Base-by-base conservation (phyloP, 2,888 invertebrate species). In the Corythucha ciliata region DNA sequence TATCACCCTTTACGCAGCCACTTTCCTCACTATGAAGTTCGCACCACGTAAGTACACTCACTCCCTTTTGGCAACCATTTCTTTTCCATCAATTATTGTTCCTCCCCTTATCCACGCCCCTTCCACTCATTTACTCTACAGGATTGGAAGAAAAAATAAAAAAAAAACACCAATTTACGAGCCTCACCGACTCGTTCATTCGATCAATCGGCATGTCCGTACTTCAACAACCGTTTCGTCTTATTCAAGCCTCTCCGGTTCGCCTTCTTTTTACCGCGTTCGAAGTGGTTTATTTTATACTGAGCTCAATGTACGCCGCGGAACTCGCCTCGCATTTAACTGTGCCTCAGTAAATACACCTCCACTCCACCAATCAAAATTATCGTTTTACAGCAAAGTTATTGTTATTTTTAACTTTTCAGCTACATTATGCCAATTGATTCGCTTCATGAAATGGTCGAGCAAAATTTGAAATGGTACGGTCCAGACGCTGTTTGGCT, bases 401-500 rank as follows among this genome's bases (percentile, higher is more conserved):
- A 14, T 5, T 10, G 8, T 8, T 27, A 6, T 22, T 44, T 25
- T 14, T 44, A 12, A 26, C 18, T 2, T 40, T 48, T 12, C 27
- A 49, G 49, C 4, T 37, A 33, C 18, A 26, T 22, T 37, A 51
- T 44, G 16, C 49, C 55, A 5, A 46, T 39, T n/a, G 49, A 40
- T 29, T 63, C 40, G 3, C 33, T 42, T n/a, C 24, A 49, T 22
- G 53, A 51, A 16, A 52, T 57, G 21, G 44, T 74, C 0, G 69
- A 71, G 10, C 74, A 74, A 55, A 65, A 71, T 4, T 60, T 80
- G 27, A 66, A 70, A 53, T 82, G 82, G 81, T 77, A 76, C 1
- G 81, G 76, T 1, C 78, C 78, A 1, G 76, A 77, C 25, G 75
- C 77, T 52, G 80, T 78, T 8, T 83, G 81, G 81, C 72, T 76